These are phyloP conservation scores for Conger conger DNA, from an alignment of 2,113 vertebrate species.

Conservation along the genomic window DNA sequence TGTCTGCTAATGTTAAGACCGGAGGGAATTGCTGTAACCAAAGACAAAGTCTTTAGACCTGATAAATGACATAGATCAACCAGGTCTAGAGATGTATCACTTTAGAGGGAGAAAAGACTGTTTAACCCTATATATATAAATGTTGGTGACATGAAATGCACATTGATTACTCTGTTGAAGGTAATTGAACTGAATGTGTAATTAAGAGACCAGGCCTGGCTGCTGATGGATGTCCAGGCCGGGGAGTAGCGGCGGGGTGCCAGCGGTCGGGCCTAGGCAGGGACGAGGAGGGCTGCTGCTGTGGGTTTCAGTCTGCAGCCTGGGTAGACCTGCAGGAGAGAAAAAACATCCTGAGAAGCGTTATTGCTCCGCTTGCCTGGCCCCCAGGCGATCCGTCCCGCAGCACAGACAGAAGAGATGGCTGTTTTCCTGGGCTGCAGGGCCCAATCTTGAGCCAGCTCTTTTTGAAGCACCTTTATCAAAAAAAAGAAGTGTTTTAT, in stretches of 20 bases:
- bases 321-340: not conserved
- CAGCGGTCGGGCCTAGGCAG: not conserved
- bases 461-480: not conserved
- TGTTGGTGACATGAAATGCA: not conserved
- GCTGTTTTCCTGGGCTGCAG: not conserved
- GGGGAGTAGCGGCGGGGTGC: conserved; percentile 21
- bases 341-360: not conserved
- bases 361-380: not conserved
- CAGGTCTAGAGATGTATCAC: not conserved
- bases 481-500: not conserved
- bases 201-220: conserved; percentile 14
- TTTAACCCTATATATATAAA: not conserved
- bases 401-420: not conserved
- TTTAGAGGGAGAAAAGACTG: not conserved
- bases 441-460: not conserved
- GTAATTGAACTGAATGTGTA: conserved; percentile 24
- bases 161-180: conserved; percentile 12
- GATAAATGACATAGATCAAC: not conserved
- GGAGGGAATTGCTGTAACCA: not conserved
- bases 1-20: not conserved
- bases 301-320: not conserved
- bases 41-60: not conserved
- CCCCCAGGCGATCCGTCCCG: not conserved
- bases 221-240: conserved; percentile 17
- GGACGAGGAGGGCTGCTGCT: not conserved